A percentile compares a stretch with the other conserved stretches of the same genome.
Evolutionary conservation across 2,888 invertebrate genomes (phyloP).

Genomic region (Cheilosia urbana): DNA sequence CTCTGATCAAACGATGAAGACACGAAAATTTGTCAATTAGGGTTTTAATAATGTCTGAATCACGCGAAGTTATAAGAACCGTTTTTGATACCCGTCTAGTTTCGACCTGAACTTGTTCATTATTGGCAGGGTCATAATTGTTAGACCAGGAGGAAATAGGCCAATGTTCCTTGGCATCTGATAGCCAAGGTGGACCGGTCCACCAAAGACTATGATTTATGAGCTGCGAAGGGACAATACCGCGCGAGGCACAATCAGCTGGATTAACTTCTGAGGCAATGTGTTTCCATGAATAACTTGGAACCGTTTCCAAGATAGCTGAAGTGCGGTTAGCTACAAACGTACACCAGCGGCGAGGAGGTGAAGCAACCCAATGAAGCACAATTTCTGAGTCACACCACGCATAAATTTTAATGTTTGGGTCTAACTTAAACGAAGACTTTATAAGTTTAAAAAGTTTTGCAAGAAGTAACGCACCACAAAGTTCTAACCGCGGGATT

Average conservation of each 20-base stretch:
- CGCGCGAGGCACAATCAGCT: too few species aligned
- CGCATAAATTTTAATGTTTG: conserved; percentile 17
- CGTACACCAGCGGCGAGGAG: conserved; percentile 60
- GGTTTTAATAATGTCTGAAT: background rate
- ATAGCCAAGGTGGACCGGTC: background rate
- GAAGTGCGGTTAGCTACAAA: conserved; percentile 56
- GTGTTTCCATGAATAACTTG: too few species aligned
- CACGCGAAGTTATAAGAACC: too few species aligned
- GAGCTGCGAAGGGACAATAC: too few species aligned
- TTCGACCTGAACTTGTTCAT: background rate
- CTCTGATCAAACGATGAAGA: conserved; percentile 20
- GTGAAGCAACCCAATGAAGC: conserved; percentile 77
- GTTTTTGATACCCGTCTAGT: too few species aligned
- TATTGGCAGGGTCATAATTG: background rate
- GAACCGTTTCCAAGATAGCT: background rate
- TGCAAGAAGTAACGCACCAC: conserved; percentile 32
- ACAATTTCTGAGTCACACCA: conserved; percentile 78
- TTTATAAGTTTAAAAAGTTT: conserved; percentile 32
- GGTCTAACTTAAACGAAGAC: background rate
- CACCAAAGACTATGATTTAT: too few species aligned
- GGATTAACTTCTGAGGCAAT: too few species aligned
- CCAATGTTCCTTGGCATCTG: background rate
- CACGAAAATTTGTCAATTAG: conserved; percentile 39
- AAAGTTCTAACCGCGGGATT: conserved; percentile 54
- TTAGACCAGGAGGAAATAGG: conserved; percentile 1